A percentile compares a stretch with the other conserved stretches of the same genome.
Evolutionary conservation across 2,888 invertebrate genomes (phyloP).

Genomic region (Cremastinae sp.): DNA sequence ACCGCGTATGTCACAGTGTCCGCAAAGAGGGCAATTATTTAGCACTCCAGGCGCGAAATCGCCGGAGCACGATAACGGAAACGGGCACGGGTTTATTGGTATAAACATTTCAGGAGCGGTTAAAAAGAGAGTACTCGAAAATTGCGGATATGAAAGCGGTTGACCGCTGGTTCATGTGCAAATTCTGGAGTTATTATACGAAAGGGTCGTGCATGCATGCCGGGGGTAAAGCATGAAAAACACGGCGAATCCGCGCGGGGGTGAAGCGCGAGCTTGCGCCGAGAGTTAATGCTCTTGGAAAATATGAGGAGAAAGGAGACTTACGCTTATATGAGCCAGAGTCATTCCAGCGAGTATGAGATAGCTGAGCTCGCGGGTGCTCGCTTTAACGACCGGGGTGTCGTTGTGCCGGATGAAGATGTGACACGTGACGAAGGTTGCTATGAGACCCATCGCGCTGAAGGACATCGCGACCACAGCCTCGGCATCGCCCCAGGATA

Average conservation of each 20-base stretch:
- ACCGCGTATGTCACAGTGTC: too few species aligned
- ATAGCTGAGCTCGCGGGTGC: slow-evolving; percentile 85
- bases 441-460: slow-evolving; percentile 84
- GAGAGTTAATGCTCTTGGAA: neutral
- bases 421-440: slow-evolving; percentile 83
- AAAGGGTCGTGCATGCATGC: too few species aligned
- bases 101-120: too few species aligned
- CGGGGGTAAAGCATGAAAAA: neutral
- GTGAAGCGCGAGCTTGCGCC: neutral
- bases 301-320: slow-evolving; percentile 37
- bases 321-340: slow-evolving; percentile 71
- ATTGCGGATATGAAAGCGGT: too few species aligned
- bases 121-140: too few species aligned
- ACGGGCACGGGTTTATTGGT: too few species aligned
- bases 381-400: slow-evolving; percentile 89
- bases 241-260: neutral
- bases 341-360: slow-evolving; percentile 84
- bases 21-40: too few species aligned
- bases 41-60: too few species aligned
- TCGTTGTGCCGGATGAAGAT: slow-evolving; percentile 86
- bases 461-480: slow-evolving; percentile 84
- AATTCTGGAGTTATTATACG: too few species aligned
- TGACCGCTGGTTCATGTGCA: too few species aligned
- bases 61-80: too few species aligned
- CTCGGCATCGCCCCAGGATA: slow-evolving; percentile 84